Evolutionary conservation across 2,113 vertebrate genomes (phyloP).

Genomic region (Microcebus tavaratra): DNA sequence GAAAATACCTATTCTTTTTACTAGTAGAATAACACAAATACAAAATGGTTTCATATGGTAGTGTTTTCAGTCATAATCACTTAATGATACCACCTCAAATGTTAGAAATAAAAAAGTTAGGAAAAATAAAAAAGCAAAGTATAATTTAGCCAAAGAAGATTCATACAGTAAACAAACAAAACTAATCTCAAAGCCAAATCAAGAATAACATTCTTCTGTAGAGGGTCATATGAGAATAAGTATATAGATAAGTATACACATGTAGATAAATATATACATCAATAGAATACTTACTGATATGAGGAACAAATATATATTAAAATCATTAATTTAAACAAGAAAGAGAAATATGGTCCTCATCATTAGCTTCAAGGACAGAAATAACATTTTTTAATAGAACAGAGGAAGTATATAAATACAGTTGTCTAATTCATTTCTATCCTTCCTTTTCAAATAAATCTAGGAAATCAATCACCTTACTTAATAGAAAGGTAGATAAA

Average conservation of each 20-base stretch:
- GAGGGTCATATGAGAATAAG: not conserved
- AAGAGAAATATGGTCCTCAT: not conserved
- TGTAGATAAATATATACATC: not conserved
- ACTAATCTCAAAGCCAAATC: not conserved
- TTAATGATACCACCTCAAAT: not conserved
- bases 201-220: not conserved
- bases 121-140: not conserved
- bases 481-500: not conserved
- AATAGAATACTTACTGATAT: not conserved
- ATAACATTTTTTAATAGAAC: conserved; percentile 1
- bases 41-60: not conserved
- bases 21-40: not conserved
- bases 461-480: not conserved
- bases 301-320: not conserved
- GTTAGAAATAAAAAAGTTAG: not conserved
- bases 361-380: not conserved
- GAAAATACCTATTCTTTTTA: not conserved
- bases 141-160: not conserved
- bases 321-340: conserved; percentile 40
- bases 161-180: not conserved
- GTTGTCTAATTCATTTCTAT: not conserved
- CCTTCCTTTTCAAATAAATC: conserved; percentile 22
- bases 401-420: not conserved
- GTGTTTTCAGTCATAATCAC: not conserved
- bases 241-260: not conserved